Conservation (phyloP, 2,888 invertebrate species). For the Polydrusus tereticollis region DNA sequence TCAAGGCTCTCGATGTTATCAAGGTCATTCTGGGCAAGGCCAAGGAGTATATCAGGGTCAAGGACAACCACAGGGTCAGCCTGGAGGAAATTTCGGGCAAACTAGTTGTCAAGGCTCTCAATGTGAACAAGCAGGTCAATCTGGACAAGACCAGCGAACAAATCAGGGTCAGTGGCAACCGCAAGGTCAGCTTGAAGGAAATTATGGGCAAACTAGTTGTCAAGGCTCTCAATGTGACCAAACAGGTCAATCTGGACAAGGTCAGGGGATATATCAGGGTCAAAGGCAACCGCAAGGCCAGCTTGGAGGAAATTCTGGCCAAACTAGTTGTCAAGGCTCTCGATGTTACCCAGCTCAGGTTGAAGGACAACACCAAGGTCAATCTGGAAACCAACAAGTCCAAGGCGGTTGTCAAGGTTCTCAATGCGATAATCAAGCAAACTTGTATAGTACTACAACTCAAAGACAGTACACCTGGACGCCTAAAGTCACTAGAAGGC, state of each 20-base stretch:
- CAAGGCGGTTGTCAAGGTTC: constrained; percentile 2
- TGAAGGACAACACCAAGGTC: background rate
- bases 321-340: background rate
- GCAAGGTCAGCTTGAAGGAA: background rate
- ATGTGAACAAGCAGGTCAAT: background rate
- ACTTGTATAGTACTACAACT: background rate
- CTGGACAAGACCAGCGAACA: background rate
- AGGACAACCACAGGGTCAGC: background rate
- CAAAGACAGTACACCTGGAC: background rate
- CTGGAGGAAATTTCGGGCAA: background rate
- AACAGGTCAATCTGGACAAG: background rate
- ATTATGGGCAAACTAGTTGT: background rate
- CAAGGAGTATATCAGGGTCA: too few species aligned
- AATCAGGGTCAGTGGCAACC: too few species aligned
- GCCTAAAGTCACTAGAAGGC: background rate
- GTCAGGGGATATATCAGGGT: too few species aligned
- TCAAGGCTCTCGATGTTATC: background rate
- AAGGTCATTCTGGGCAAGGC: background rate
- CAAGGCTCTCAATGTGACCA: background rate
- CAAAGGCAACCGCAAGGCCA: too few species aligned
- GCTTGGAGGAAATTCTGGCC: background rate
- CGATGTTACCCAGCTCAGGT: background rate
- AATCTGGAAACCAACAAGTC: too few species aligned
- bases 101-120: background rate
- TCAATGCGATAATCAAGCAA: background rate